Conservation (phyloP, 2,797 vertebrate species). For the Buceros bicornis region DNA sequence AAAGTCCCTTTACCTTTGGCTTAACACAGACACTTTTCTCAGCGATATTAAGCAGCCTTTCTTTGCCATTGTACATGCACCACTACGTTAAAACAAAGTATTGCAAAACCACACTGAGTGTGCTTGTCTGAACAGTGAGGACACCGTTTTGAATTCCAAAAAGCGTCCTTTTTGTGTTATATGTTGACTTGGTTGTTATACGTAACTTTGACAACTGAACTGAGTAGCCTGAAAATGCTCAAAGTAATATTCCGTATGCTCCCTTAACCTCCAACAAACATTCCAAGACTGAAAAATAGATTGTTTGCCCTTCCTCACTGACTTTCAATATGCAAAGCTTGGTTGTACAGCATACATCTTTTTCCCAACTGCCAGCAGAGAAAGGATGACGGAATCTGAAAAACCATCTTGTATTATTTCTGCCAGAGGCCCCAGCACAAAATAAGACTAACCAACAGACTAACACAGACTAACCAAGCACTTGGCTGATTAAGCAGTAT, state of each 20-base stretch:
- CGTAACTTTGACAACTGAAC: not conserved
- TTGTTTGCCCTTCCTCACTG: not conserved
- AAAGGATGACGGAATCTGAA: not conserved
- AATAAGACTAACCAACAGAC: not conserved
- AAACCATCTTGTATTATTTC: not conserved
- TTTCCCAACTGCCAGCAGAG: not conserved
- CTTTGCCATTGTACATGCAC: not conserved
- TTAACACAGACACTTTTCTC: conserved; percentile 8
- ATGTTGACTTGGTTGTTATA: not conserved
- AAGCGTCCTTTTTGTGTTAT: not conserved
- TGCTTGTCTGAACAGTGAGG: not conserved
- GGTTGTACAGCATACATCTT: not conserved
- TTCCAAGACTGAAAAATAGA: not conserved
- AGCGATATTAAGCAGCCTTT: not conserved
- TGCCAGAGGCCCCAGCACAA: not conserved
- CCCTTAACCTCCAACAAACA: not conserved
- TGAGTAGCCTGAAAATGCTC: not conserved
- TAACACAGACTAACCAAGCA: no score
- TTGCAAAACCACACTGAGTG: not conserved
- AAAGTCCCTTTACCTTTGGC: conserved; percentile 1
- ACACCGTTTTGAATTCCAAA: conserved; percentile 2
- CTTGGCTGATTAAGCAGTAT: not conserved
- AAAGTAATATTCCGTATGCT: not conserved
- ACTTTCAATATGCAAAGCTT: not conserved
- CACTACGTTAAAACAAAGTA: not conserved